These are phyloP conservation scores for Gopherus flavomarginatus DNA, from an alignment of 2,113 vertebrate genomes.

Conservation along the genomic window DNA sequence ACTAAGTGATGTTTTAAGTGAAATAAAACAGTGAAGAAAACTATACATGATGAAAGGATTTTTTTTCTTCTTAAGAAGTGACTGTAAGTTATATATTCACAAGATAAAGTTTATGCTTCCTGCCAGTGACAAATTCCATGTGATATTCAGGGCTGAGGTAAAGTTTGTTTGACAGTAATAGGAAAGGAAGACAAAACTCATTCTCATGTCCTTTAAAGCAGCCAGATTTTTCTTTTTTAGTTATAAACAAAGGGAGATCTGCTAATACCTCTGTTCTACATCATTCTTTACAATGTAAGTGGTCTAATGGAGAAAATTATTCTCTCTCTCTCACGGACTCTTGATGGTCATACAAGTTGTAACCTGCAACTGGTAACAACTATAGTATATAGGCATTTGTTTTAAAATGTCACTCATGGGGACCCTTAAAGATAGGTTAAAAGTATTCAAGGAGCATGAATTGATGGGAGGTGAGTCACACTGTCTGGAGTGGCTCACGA, in stretches of 20 bases:
- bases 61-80: constrained; percentile 70
- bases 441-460: neutral
- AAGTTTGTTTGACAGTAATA: constrained; percentile 71
- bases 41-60: constrained; percentile 79
- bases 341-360: neutral
- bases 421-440: neutral
- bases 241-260: constrained; percentile 64
- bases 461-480: neutral
- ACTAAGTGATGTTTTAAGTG: constrained; percentile 75
- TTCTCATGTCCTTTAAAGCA: constrained; percentile 63
- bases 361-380: neutral
- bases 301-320: constrained; percentile 19
- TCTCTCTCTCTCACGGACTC: neutral
- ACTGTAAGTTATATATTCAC: constrained; percentile 68
- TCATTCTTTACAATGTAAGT: constrained; percentile 18
- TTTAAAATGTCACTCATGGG: neutral
- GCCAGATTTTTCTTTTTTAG: constrained; percentile 42
- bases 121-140: constrained; percentile 67
- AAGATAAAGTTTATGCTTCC: constrained; percentile 62
- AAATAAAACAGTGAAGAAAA: constrained; percentile 77
- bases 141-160: constrained; percentile 56
- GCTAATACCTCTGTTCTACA: constrained; percentile 21
- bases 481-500: neutral
- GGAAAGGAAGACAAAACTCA: constrained; percentile 68
- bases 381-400: neutral